Conservation (phyloP, 2,113 vertebrate genomes). For the Festucalex cinctus region DNA sequence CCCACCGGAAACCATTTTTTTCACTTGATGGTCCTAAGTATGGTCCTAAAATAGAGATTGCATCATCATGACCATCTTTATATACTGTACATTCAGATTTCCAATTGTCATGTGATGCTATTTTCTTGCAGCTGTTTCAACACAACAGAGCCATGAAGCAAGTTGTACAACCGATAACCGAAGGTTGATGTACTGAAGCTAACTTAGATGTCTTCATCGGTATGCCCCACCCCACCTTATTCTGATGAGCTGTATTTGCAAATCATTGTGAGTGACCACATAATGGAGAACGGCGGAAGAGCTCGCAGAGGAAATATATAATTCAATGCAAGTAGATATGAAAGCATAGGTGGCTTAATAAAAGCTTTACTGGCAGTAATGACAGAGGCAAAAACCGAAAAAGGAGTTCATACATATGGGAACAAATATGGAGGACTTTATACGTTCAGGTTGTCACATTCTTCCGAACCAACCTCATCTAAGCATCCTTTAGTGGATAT, state of each 20-base stretch:
- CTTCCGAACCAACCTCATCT: no score
- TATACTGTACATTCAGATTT: not conserved
- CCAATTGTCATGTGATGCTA: not conserved
- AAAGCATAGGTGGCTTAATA: constrained; percentile 9
- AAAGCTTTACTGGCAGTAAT: constrained; percentile 8
- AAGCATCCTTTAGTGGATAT: no score
- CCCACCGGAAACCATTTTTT: not conserved
- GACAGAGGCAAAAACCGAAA: constrained; percentile 1
- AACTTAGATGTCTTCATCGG: no score
- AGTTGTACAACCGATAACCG: no score
- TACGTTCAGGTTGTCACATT: no score
- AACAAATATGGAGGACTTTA: not conserved
- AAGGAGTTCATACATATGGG: not conserved
- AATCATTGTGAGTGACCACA: constrained; percentile 16
- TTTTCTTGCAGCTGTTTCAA: not conserved
- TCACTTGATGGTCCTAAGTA: not conserved
- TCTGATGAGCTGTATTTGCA: constrained; percentile 17
- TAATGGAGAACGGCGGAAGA: constrained; percentile 30
- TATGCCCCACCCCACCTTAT: constrained; percentile 3
- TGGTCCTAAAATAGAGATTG: no score
- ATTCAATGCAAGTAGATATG: constrained; percentile 8
- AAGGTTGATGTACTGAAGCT: no score
- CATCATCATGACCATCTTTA: not conserved
- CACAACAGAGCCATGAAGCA: not conserved
- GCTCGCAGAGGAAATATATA: constrained; percentile 18